A percentile compares a stretch with the other conserved stretches of the same genome.
Evolutionary conservation across 1,140 invertebrate species (phyloP).

Genomic region (Cecropterus lyciades): DNA sequence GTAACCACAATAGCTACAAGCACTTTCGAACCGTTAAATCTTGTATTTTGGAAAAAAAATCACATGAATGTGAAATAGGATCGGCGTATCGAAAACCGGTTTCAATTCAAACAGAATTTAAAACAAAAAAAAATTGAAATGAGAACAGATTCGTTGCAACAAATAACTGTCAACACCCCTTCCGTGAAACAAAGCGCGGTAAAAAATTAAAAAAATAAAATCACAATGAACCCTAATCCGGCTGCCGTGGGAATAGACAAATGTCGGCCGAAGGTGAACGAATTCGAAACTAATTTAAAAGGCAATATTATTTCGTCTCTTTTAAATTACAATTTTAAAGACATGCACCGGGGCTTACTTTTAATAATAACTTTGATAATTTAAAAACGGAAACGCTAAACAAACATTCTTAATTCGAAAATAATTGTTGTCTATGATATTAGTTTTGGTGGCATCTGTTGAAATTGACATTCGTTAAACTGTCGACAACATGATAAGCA

Average conservation of each 20-base stretch:
- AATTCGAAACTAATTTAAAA: conserved; percentile 83
- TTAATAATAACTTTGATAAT: conserved; percentile 34
- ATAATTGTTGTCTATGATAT: conserved; percentile 31
- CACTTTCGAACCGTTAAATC: conserved; percentile 77
- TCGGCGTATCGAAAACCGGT: conserved; percentile 74
- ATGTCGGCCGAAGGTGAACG: conserved; percentile 70
- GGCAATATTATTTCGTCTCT: conserved; percentile 79
- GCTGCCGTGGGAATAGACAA: conserved; percentile 78
- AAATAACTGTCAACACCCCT: conserved; percentile 84
- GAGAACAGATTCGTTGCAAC: conserved; percentile 78
- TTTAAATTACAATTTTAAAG: conserved; percentile 67
- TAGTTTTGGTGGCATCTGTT: conserved; percentile 58
- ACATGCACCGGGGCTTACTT: conserved; percentile 49
- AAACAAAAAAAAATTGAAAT: conserved; percentile 75
- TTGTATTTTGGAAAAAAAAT: conserved; percentile 69
- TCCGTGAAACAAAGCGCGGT: conserved; percentile 76
- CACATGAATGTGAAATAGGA: conserved; percentile 71
- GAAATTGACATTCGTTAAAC: conserved; percentile 70
- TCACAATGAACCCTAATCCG: conserved; percentile 78
- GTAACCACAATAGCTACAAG: conserved; percentile 72
- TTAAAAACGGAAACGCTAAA: conserved; percentile 31
- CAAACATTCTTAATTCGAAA: conserved; percentile 26
- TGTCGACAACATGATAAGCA: conserved; percentile 75
- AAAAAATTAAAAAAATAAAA: conserved; percentile 79
- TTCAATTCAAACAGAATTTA: conserved; percentile 70